A percentile compares a stretch with the other conserved stretches of the same genome.
Evolutionary conservation across 2,888 invertebrate genomes (phyloP).

Genomic region (Pegoplata infirma): DNA sequence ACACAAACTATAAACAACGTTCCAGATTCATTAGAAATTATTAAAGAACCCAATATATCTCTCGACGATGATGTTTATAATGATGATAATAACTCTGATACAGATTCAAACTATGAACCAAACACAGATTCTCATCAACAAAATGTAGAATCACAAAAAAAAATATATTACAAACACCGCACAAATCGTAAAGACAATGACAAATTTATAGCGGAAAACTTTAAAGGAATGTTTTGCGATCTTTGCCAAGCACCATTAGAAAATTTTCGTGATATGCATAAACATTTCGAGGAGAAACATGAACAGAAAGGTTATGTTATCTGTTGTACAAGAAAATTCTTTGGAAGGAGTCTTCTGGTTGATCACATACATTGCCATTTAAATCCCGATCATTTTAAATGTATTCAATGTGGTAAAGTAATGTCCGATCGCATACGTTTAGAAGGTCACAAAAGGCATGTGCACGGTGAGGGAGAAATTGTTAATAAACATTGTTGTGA

Average conservation of each 20-base stretch:
- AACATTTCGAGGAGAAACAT: conserved; percentile 69
- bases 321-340: conserved; percentile 72
- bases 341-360: conserved; percentile 68
- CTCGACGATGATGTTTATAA: conserved; percentile 63
- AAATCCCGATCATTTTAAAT: conserved; percentile 73
- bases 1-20: conserved; percentile 32
- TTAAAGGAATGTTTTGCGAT: conserved; percentile 69
- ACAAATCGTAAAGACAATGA: conserved; percentile 69
- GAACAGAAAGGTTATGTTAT: conserved; percentile 69
- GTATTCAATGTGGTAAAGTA: conserved; percentile 67
- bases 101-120: conserved; percentile 55
- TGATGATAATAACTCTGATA: conserved; percentile 66
- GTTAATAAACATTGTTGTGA: conserved; percentile 70
- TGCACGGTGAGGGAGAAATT: conserved; percentile 72
- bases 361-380: conserved; percentile 72
- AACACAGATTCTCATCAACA: conserved; percentile 67
- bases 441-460: conserved; percentile 71
- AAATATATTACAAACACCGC: conserved; percentile 68
- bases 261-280: conserved; percentile 70
- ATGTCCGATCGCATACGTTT: conserved; percentile 69
- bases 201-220: conserved; percentile 70
- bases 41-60: not conserved
- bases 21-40: conserved; percentile 5
- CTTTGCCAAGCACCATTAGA: conserved; percentile 69
- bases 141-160: conserved; percentile 67